Conservation (phyloP, 2,888 invertebrate species). For the Caenorhabditis japonica region DNA sequence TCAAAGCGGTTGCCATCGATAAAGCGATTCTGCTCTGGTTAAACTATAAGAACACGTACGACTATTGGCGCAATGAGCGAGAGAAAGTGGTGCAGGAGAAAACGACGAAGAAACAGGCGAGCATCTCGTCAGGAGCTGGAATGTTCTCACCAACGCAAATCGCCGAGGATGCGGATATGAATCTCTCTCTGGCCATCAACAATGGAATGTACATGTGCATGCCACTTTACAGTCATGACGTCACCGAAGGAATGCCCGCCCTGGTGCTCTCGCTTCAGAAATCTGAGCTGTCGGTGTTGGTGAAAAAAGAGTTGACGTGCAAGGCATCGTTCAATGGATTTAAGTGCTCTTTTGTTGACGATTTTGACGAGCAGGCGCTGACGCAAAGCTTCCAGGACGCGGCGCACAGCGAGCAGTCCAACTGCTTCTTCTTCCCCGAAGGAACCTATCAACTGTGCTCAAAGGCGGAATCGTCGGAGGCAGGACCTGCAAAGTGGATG, state of each 20-base stretch:
- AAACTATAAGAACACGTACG: constrained; percentile 98
- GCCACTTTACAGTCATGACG: constrained; percentile 69
- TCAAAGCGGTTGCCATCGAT: constrained; percentile 96
- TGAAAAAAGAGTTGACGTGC: constrained; percentile 83
- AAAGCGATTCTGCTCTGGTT: constrained; percentile 95
- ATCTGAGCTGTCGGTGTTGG: constrained; percentile 87
- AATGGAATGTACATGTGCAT: constrained; percentile 76
- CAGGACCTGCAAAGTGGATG: constrained; percentile 89
- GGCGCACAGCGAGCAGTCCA: constrained; percentile 77
- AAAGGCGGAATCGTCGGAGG: constrained; percentile 46
- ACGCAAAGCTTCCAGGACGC: constrained; percentile 62
- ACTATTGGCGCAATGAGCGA: constrained; percentile 95
- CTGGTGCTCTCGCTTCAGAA: constrained; percentile 92
- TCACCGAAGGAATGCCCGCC: constrained; percentile 80
- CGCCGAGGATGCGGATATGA: constrained; percentile 65
- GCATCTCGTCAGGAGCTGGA: neutral
- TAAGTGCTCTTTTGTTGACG: constrained; percentile 94
- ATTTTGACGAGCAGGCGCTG: constrained; percentile 80
- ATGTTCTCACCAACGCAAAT: constrained; percentile 53
- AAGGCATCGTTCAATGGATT: constrained; percentile 86
- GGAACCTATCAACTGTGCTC: constrained; percentile 98
- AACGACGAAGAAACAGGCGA: constrained; percentile 31
- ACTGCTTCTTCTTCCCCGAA: constrained; percentile 92
- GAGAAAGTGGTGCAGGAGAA: constrained; percentile 46
- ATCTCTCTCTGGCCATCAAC: constrained; percentile 71